Conservation (phyloP, 2,113 vertebrate genomes). For the Myrmophylax atrothorax region DNA sequence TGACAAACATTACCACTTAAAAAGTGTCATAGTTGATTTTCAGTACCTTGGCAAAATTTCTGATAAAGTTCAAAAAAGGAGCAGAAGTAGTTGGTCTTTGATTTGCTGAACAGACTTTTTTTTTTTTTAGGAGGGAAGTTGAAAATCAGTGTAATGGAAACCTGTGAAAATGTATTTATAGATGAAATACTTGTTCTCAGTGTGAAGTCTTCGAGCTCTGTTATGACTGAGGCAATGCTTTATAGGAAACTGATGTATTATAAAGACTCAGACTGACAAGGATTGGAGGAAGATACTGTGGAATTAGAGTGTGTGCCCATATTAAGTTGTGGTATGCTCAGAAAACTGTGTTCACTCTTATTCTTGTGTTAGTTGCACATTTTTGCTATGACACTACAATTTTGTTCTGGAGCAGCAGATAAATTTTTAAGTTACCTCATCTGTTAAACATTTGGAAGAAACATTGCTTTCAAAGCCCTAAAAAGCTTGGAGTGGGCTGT, state of each 20-base stretch:
- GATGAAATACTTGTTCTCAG: neutral
- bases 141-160: slow-evolving; percentile 1
- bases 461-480: neutral
- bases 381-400: neutral
- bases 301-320: neutral
- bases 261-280: neutral
- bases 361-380: neutral
- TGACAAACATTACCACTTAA: neutral
- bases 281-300: neutral
- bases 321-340: neutral
- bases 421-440: neutral
- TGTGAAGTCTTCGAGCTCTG: neutral
- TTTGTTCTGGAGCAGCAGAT: neutral
- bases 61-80: neutral
- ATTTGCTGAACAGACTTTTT: neutral
- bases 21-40: neutral
- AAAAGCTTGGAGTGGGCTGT: neutral
- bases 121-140: neutral
- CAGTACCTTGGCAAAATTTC: neutral
- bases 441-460: neutral
- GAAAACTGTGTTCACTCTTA: neutral
- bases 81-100: neutral
- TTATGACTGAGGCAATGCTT: neutral
- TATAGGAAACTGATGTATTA: neutral
- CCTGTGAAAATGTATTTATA: neutral